Evolutionary conservation across 2,113 vertebrate species (phyloP), one percentile per base, ranked within the genome.

Genomic region (Hylia prasina): DNA sequence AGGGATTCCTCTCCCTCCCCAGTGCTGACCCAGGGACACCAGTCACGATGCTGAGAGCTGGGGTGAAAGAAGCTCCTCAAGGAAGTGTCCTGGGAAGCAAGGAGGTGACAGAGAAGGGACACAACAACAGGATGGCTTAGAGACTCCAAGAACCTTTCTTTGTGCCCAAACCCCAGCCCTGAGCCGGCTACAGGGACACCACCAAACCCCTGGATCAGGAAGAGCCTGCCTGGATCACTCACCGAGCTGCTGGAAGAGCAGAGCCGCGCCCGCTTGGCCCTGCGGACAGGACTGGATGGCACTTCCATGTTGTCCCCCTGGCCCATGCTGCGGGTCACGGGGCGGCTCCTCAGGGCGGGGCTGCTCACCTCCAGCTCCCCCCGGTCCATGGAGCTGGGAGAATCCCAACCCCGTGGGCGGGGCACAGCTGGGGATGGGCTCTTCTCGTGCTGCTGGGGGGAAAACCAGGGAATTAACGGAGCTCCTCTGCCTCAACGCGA

Each of bases 11-110:
- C 93, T 75, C 96, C 97, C 48, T 97, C 97, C 15, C 95, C 96
- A 4, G 81, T 15, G 7, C 96, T 98, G 70, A 99, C 97, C 99
- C 99, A 99, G 21, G 99, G 99, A 92, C 99, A 99, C 99, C 99
- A 99, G 90, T 99, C 98, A 10, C 99, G 98, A 93, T 99, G 99
- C 96, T 99, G 99, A n/a, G 98, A 97, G 18, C 98, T 90, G 20
- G 99, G 99, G 78, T 99, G 98, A 50, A 99, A 99, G 61, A 98
- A 97, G 60, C 96, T 98, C 95, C 97, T 98, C 50, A 93, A 56
- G 70, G 98, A 91, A 7, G 96, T 73, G 75, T 99, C 99, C 99
- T 99, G 96, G 24, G 3, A 37, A 28, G 18, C 2, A 3, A 80
- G 28, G 47, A 91, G 63, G 42, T 2, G 33, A 71, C 15, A 51